Evolutionary conservation across 2,888 invertebrate species (phyloP).

Genomic region (Fragum sueziense): DNA sequence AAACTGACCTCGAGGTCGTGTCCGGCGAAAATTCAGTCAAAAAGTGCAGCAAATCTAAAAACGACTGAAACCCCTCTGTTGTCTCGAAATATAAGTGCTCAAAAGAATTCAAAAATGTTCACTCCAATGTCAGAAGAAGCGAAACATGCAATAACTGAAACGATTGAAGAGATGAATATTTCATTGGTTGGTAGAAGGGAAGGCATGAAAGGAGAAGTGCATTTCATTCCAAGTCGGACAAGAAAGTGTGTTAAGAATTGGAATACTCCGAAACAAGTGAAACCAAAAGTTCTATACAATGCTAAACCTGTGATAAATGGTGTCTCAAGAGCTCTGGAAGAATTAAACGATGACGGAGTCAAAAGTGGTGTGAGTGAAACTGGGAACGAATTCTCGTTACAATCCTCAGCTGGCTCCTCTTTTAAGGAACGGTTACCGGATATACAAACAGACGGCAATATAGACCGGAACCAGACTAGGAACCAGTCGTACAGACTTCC

Average conservation of each 20-base stretch:
- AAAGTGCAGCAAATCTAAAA: slow-evolving; percentile 16
- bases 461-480: slow-evolving; percentile 20
- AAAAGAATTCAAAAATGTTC: slow-evolving; percentile 61
- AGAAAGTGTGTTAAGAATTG: slow-evolving; percentile 41
- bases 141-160: slow-evolving; percentile 72
- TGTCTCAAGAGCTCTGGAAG: slow-evolving; percentile 28
- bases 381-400: slow-evolving; percentile 36
- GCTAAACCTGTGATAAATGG: slow-evolving; percentile 33
- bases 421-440: slow-evolving; percentile 48
- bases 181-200: slow-evolving; percentile 14
- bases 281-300: slow-evolving; percentile 25
- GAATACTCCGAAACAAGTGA: slow-evolving; percentile 26
- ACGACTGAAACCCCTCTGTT: slow-evolving; percentile 27
- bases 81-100: slow-evolving; percentile 58
- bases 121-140: slow-evolving; percentile 74
- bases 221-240: slow-evolving; percentile 43
- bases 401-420: slow-evolving; percentile 48
- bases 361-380: slow-evolving; percentile 11
- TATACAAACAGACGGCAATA: slow-evolving; percentile 43
- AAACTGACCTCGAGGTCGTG: slow-evolving; percentile 65
- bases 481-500: slow-evolving; percentile 61
- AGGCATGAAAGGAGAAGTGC: slow-evolving; percentile 11
- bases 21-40: slow-evolving; percentile 62
- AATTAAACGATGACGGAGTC: slow-evolving; percentile 37
- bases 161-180: slow-evolving; percentile 67